phyloP scores from a whole-genome alignment of 2,797 vertebrate species.

The Psittacula echo region DNA sequence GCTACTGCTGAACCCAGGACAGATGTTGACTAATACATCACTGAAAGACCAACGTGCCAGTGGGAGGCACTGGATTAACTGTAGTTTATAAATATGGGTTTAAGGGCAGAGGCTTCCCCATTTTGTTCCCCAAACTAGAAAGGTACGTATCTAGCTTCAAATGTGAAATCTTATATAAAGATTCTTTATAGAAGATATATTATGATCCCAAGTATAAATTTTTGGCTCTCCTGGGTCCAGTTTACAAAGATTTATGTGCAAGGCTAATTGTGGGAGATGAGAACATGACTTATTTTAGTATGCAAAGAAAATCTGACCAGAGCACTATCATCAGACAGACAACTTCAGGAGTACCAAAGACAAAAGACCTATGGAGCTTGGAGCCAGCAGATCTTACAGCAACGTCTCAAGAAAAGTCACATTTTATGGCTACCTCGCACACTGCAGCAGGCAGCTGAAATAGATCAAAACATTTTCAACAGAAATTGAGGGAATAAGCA shows the following conservation, averaged over 20 bases:
- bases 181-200: background rate
- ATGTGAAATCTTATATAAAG: background rate
- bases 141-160: background rate
- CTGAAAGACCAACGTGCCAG: background rate
- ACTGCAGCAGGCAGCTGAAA: background rate
- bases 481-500: background rate
- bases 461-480: background rate
- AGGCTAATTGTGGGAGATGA: background rate
- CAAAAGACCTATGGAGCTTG: background rate
- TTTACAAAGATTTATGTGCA: constrained; percentile 8
- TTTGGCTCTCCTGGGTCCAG: background rate
- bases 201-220: constrained; percentile 2
- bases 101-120: background rate
- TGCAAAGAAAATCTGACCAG: background rate
- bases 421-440: background rate
- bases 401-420: background rate
- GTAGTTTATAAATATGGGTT: background rate
- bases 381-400: background rate
- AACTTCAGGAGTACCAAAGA: background rate
- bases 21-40: background rate
- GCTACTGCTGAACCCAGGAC: no score
- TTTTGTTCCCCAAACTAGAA: background rate
- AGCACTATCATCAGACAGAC: background rate
- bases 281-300: background rate
- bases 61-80: background rate